A percentile compares a stretch with the other conserved stretches of the same genome.
These are phyloP conservation scores for Garra rufa DNA, from an alignment of 2,113 vertebrate species.

Conservation along the genomic window DNA sequence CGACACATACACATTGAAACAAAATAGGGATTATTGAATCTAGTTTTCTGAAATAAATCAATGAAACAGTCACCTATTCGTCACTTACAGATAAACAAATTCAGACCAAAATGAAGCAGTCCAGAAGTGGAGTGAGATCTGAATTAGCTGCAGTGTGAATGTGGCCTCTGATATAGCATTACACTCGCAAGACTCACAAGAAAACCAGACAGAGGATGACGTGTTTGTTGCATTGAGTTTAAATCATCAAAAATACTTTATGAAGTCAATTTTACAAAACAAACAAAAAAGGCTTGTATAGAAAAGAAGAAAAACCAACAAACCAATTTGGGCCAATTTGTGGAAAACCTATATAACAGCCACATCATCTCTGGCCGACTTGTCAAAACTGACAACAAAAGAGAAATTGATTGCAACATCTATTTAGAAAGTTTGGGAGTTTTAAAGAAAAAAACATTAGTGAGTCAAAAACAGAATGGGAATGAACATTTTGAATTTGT, in stretches of 20 bases:
- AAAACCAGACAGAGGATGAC: background rate
- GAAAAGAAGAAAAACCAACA: background rate
- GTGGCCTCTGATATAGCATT: background rate
- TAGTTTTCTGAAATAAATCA: background rate
- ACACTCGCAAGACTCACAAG: background rate
- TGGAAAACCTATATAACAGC: background rate
- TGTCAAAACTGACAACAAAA: background rate
- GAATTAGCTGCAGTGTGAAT: conserved; percentile 2
- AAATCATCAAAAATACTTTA: background rate
- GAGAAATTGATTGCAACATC: background rate
- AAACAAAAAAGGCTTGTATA: background rate
- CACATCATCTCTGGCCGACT: background rate
- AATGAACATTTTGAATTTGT: background rate
- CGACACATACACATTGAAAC: background rate
- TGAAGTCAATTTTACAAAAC: background rate
- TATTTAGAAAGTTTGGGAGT: background rate
- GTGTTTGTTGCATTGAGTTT: background rate
- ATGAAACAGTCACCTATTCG: background rate
- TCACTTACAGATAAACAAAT: background rate
- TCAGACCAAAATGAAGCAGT: background rate
- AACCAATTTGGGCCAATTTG: conserved; percentile 24
- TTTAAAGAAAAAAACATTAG: background rate
- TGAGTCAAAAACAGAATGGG: no score
- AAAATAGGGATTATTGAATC: background rate
- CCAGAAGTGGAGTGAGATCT: background rate